A percentile compares a stretch with the other conserved stretches of the same genome.
phyloP scores from a whole-genome alignment of 2,113 vertebrate species.

The Myotis davidii region DNA sequence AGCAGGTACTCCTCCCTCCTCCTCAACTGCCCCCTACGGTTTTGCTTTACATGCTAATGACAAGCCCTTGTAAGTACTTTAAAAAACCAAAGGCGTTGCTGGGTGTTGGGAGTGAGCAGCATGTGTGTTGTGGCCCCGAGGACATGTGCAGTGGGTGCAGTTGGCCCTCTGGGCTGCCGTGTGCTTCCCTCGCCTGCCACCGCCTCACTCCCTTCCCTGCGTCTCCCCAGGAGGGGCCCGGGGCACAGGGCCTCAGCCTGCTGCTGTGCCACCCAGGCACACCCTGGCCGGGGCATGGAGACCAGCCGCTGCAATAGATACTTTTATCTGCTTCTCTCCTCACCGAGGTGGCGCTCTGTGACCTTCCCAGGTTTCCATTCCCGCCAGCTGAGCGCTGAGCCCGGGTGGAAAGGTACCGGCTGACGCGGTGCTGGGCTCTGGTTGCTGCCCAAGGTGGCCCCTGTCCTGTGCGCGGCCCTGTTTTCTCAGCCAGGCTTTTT shows the following conservation, averaged over 20 bases:
- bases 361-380: not conserved
- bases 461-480: not conserved
- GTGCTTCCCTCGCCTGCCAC: not conserved
- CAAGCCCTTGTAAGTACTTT: conserved; percentile 24
- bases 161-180: not conserved
- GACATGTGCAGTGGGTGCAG: not conserved
- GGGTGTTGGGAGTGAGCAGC: not conserved
- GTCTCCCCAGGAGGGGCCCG: not conserved
- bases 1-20: conserved; percentile 83
- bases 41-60: not conserved
- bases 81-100: not conserved
- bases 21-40: conserved; percentile 33
- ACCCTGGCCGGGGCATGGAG: not conserved
- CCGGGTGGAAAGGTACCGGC: not conserved
- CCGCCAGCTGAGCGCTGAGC: not conserved
- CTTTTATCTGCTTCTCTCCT: conserved; percentile 6
- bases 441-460: not conserved
- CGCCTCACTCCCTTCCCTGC: not conserved
- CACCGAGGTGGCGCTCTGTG: not conserved
- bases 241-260: not conserved
- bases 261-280: not conserved
- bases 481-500: not conserved
- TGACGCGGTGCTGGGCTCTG: not conserved
- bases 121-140: not conserved
- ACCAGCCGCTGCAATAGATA: not conserved